A percentile compares a stretch with the other conserved stretches of the same genome.
Conservation (phyloP, 2,113 vertebrate genomes). For the Menidia beryllina region DNA sequence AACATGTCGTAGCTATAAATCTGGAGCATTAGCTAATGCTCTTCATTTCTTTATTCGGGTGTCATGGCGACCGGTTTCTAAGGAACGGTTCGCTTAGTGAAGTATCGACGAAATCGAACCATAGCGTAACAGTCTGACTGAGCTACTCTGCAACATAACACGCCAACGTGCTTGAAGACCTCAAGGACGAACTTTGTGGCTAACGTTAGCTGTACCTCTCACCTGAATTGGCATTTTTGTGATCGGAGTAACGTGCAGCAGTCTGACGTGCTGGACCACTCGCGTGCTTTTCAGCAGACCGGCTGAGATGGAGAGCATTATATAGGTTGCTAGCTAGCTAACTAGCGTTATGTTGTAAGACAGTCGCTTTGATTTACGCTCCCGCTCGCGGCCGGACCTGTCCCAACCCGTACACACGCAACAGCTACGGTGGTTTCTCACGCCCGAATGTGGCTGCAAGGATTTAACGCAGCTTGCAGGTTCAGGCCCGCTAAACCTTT, state of each 20-base stretch:
- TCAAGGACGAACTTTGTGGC: not conserved
- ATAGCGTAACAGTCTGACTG: fast-evolving
- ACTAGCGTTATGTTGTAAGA: too few relatives aligned
- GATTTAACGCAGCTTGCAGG: conserved; percentile 5
- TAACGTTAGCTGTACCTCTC: conserved; percentile 8
- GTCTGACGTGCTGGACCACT: conserved; percentile 15
- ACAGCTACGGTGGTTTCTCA: not conserved
- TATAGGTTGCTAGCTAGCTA: not conserved
- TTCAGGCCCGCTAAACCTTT: conserved; percentile 31
- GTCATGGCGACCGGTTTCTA: conserved; percentile 23
- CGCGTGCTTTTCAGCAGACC: conserved; percentile 26
- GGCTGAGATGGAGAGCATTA: conserved; percentile 48
- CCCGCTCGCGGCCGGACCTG: not conserved
- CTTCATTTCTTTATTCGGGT: not conserved
- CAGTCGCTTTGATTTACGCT: not conserved
- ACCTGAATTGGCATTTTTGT: conserved; percentile 82
- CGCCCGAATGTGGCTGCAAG: not conserved
- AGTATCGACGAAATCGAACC: not conserved
- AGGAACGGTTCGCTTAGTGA: not conserved
- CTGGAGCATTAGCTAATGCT: not conserved
- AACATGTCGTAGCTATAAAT: too few relatives aligned
- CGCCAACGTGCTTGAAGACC: fast-evolving
- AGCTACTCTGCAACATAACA: not conserved
- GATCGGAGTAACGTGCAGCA: conserved; percentile 51
- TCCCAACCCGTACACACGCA: not conserved